A percentile compares a stretch with the other conserved stretches of the same genome.
Evolutionary conservation across 2,113 vertebrate species (phyloP).

Genomic region (Perognathus longimembris): DNA sequence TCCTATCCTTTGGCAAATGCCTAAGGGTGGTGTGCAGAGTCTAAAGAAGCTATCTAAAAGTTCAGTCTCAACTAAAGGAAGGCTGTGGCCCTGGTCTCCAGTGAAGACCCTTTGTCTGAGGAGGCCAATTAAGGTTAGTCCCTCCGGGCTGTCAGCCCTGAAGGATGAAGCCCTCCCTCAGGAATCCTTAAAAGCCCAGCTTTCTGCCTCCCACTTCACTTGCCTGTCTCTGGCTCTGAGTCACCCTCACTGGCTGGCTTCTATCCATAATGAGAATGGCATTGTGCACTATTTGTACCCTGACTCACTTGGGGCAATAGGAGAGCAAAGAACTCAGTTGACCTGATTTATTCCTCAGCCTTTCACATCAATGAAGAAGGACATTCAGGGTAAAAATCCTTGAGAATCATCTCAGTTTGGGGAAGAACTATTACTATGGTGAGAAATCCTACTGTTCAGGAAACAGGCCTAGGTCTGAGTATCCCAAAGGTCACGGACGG

Average conservation of each 20-base stretch:
- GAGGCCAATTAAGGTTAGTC: neutral
- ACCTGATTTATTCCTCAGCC: neutral
- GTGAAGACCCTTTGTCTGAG: neutral
- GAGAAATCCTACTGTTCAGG: neutral
- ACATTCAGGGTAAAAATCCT: neutral
- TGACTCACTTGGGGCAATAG: conserved; percentile 13
- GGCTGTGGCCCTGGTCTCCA: neutral
- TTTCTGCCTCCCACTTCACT: neutral
- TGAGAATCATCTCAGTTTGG: neutral
- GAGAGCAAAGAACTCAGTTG: neutral
- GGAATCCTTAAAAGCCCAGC: neutral
- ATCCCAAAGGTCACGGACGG: neutral
- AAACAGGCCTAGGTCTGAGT: neutral
- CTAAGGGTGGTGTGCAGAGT: neutral
- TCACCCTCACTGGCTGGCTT: neutral
- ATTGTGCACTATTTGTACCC: neutral
- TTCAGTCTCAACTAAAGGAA: neutral
- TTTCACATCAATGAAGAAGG: neutral
- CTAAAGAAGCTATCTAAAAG: neutral
- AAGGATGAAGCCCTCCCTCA: neutral
- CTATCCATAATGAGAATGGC: neutral
- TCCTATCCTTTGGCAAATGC: neutral
- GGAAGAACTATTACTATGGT: neutral
- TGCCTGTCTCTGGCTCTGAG: neutral
- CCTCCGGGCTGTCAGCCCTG: neutral